Evolutionary conservation across 2,797 vertebrate species (phyloP), one percentile per base, ranked within the genome.

Genomic region (Corythornis leucogaster): DNA sequence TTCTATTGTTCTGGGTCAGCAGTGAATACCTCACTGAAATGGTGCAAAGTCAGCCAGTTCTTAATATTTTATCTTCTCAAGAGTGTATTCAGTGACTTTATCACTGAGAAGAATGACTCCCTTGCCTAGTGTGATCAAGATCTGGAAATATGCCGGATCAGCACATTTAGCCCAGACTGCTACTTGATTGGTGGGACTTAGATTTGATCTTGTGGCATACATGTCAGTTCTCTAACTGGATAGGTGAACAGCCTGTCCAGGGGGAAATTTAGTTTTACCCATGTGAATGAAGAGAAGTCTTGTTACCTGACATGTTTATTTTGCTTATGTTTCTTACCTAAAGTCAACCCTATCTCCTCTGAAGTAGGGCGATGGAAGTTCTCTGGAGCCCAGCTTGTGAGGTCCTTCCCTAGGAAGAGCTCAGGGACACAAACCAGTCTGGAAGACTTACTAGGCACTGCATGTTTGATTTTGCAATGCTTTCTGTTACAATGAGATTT

Each of bases 61-160:
- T 97, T 97, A 97, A 97, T 97, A 97, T 97, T 97, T 98, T 97
- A 92, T 97, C 97, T 97, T 95, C 97, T 98, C 97, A 94, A 96
- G 97, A 98, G 97, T 97, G 94, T 93, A 95, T 96, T 97, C 96
- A 95, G 94, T 30, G 93, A 94, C 97, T 98, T 97, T 96, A 97
- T 97, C 97, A 96, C 96, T 94, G 96, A 97, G 93, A 97, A 96
- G 95, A 97, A 97, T 97, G 96, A 91, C 96, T 97, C 97, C 97
- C 97, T 84, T 95, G 97, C 94, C 97, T 96, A 85, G 96, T 87
- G 96, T 93, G 97, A 97, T 95, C 96, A 97, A 94, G 97, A 97
- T 86, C 96, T 75, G 91, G 96, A 97, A 98, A 97, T 96, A 80
- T 85, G 91, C 97, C 92, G 74, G n/a, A 86, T 97, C 96, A 97